A percentile compares a stretch with the other conserved stretches of the same genome.
Evolutionary conservation across 2,113 vertebrate genomes (phyloP).

Genomic region (Jaculus jaculus): DNA sequence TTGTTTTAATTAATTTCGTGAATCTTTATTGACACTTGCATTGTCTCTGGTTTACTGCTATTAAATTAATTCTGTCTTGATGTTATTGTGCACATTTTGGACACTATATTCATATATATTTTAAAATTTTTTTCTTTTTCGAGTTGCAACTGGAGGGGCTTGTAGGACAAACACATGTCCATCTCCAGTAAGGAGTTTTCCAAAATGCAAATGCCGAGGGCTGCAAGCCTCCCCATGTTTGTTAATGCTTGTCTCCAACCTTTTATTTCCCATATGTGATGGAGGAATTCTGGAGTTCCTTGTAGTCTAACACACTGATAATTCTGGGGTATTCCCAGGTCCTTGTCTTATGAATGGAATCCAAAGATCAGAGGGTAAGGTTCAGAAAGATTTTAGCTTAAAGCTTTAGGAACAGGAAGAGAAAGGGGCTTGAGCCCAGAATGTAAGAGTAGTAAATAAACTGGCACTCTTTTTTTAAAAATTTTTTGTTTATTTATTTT

Average conservation of each 20-base stretch:
- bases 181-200: not conserved
- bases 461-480: no score
- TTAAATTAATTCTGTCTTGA: not conserved
- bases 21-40: constrained; percentile 2
- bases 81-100: not conserved
- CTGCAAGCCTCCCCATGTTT: not conserved
- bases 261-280: not conserved
- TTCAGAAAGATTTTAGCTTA: no score
- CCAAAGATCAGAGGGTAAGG: no score
- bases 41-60: not conserved
- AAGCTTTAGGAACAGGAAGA: no score
- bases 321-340: no score
- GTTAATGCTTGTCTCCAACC: not conserved
- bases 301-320: no score
- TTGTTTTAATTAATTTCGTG: constrained; percentile 4
- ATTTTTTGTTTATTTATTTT: no score
- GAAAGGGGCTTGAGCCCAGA: no score
- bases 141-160: not conserved
- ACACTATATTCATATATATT: not conserved
- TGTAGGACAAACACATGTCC: not conserved
- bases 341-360: no score
- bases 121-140: constrained; percentile 10
- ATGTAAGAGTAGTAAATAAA: no score
- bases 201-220: not conserved
- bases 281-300: no score